A percentile compares a stretch with the other conserved stretches of the same genome.
These are phyloP conservation scores for Caenorhabditis sp. DNA, from an alignment of 2,888 invertebrate species.

Conservation along the genomic window DNA sequence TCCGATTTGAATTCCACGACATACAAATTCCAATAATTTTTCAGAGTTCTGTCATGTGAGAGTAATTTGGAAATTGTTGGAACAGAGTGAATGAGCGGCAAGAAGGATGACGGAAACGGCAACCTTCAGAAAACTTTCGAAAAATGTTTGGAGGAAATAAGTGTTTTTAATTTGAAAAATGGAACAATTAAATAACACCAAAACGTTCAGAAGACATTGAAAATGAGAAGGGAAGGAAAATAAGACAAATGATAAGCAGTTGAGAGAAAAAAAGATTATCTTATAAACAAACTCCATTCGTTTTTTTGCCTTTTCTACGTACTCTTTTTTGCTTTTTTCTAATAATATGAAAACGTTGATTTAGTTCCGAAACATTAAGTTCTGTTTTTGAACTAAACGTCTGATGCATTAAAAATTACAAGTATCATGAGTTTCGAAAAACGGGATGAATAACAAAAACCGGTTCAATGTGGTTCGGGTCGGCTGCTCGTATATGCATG, in stretches of 20 bases:
- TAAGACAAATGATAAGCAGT: constrained; percentile 34
- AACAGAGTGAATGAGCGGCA: too few relatives aligned
- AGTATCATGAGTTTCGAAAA: constrained; percentile 1
- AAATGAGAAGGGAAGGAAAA: constrained; percentile 10
- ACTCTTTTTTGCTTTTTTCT: not conserved
- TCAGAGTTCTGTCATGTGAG: constrained; percentile 5
- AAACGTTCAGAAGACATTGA: too few relatives aligned
- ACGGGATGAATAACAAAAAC: constrained; percentile 43
- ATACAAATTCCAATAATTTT: not conserved
- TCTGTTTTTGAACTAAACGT: constrained; percentile 25
- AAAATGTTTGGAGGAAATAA: too few relatives aligned
- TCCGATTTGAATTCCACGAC: too few relatives aligned
- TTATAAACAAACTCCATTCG: constrained; percentile 18
- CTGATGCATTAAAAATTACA: too few relatives aligned
- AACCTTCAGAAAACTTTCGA: too few relatives aligned
- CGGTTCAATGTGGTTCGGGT: not conserved
- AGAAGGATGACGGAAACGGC: too few relatives aligned
- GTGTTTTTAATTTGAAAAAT: too few relatives aligned
- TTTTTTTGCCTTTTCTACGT: not conserved
- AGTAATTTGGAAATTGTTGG: constrained; percentile 17
- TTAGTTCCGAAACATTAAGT: constrained; percentile 5
- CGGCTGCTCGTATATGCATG: constrained; percentile 8
- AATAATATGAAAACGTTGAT: constrained; percentile 10
- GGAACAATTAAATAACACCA: too few relatives aligned
- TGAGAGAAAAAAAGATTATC: constrained; percentile 17